Conservation (phyloP, 2,888 invertebrate species). For the Gnatocerus cornutus region DNA sequence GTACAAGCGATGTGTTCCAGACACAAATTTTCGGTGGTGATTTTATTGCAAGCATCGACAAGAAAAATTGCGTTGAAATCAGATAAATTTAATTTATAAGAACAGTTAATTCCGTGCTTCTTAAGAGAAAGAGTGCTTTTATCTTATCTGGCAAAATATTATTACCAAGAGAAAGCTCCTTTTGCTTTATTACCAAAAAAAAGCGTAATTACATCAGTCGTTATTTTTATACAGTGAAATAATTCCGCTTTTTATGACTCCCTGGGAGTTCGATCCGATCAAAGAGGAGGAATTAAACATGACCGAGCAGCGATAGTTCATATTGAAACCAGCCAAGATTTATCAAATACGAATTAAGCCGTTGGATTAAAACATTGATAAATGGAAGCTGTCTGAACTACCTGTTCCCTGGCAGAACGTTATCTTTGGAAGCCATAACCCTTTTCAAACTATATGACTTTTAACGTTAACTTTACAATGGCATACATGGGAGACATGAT, state of each 20-base stretch:
- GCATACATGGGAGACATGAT: too few relatives aligned
- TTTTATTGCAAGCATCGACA: constrained; percentile 3
- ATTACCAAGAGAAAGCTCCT: constrained; percentile 51
- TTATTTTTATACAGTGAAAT: constrained; percentile 51
- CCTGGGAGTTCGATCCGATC: not conserved
- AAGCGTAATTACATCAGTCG: constrained; percentile 56
- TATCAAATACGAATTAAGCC: constrained; percentile 18
- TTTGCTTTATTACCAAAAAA: constrained; percentile 58
- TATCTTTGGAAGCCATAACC: constrained; percentile 8
- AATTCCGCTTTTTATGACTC: constrained; percentile 25
- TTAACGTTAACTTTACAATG: not conserved
- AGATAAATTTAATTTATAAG: constrained; percentile 44
- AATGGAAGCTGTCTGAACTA: constrained; percentile 20
- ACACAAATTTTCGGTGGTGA: not conserved
- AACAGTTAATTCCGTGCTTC: constrained; percentile 51
- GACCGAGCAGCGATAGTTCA: not conserved
- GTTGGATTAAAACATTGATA: constrained; percentile 23
- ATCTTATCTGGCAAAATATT: constrained; percentile 56
- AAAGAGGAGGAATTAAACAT: too few relatives aligned
- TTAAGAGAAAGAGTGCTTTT: constrained; percentile 30
- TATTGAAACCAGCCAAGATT: not conserved
- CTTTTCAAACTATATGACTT: constrained; percentile 13
- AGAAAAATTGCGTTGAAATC: constrained; percentile 12
- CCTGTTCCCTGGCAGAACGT: constrained; percentile 6
- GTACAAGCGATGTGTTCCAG: too few relatives aligned